These are phyloP conservation scores for Columba livia DNA, from an alignment of 2,113 vertebrate species.

Conservation along the genomic window DNA sequence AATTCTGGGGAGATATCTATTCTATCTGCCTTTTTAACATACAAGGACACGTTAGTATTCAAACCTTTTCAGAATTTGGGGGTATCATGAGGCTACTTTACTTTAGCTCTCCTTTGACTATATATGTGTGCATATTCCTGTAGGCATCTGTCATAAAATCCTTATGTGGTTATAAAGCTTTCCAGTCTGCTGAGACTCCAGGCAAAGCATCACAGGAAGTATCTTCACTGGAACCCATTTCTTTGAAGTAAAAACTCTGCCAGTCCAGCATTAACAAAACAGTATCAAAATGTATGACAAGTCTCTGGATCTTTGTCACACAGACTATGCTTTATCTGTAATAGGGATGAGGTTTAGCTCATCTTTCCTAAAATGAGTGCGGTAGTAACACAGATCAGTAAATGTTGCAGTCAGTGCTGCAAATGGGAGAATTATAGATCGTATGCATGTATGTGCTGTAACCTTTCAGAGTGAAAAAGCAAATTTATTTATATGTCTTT, in stretches of 20 bases:
- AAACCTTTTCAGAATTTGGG: background rate
- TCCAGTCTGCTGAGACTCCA: constrained; percentile 8
- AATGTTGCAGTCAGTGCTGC: constrained; percentile 8
- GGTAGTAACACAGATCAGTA: constrained; percentile 2
- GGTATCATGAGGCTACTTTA: background rate
- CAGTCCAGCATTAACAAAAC: constrained; percentile 10
- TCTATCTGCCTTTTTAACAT: background rate
- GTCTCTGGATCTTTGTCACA: background rate
- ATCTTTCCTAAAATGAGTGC: background rate
- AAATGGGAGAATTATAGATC: constrained; percentile 41
- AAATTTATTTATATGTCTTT: constrained; percentile 56
- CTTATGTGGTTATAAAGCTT: constrained; percentile 17
- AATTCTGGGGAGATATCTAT: background rate
- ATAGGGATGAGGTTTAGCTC: background rate
- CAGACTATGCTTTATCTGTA: background rate
- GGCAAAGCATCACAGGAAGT: constrained; percentile 1
- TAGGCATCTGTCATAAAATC: constrained; percentile 19
- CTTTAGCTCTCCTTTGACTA: background rate
- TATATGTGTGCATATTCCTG: background rate
- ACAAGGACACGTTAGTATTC: background rate
- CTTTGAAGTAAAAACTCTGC: constrained; percentile 24
- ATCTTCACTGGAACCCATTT: background rate
- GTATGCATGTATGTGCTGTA: constrained; percentile 3
- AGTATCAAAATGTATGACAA: constrained; percentile 10
- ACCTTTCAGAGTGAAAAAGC: constrained; percentile 40